phyloP scores from a whole-genome alignment of 2,113 vertebrate genomes.

The Heterocephalus glaber region DNA sequence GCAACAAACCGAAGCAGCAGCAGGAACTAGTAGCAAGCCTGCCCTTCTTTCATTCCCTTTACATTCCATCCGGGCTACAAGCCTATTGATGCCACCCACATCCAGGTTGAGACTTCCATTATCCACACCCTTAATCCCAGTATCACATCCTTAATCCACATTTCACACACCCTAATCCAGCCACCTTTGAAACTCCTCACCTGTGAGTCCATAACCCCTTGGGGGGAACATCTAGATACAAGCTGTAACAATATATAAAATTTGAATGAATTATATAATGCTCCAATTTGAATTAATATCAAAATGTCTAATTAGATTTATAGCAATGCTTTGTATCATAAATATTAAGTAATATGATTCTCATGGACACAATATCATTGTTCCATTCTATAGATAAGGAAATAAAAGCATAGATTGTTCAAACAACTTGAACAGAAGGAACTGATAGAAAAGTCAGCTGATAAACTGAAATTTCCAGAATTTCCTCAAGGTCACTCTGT shows the following conservation, averaged over 20 bases:
- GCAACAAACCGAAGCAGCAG: not conserved
- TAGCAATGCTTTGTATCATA: not conserved
- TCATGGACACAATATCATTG: not conserved
- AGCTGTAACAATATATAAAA: not conserved
- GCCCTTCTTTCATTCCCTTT: not conserved
- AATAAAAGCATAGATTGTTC: not conserved
- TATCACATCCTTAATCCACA: too few relatives aligned
- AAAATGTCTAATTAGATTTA: not conserved
- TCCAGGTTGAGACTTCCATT: not conserved
- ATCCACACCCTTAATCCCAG: not conserved
- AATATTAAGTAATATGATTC: not conserved
- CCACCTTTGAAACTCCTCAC: not conserved
- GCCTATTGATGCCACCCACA: not conserved
- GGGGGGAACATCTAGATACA: not conserved
- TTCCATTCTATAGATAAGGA: not conserved
- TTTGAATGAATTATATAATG: not conserved
- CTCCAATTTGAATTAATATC: not conserved
- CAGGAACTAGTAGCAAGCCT: not conserved
- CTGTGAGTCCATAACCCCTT: not conserved
- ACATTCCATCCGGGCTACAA: not conserved
- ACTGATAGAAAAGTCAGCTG: not conserved
- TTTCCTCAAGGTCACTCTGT: not conserved
- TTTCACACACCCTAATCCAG: not conserved
- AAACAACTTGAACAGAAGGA: not conserved
- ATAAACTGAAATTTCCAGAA: not conserved